Evolutionary conservation across 2,113 vertebrate genomes (phyloP).

Genomic region (Lophius piscatorius): DNA sequence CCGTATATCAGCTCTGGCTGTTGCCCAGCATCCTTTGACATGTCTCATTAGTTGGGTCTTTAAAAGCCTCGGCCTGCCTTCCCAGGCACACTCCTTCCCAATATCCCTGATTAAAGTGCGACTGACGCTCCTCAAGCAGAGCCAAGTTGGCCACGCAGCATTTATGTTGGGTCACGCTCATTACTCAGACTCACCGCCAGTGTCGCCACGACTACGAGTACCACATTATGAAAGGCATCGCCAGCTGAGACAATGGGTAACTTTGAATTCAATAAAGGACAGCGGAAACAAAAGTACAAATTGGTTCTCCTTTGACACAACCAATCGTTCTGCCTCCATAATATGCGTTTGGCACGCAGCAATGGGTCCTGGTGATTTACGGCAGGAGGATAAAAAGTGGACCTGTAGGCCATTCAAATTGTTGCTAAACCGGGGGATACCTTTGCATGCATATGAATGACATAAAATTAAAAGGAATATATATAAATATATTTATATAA

Average conservation of each 20-base stretch:
- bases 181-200: conserved; percentile 67
- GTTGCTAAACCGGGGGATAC: conserved; percentile 52
- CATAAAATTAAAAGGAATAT: conserved; percentile 42
- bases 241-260: conserved; percentile 53
- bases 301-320: conserved; percentile 59
- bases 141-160: conserved; percentile 71
- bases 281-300: conserved; percentile 53
- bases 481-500: too few species aligned
- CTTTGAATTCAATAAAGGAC: conserved; percentile 50
- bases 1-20: conserved; percentile 56
- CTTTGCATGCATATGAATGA: conserved; percentile 55
- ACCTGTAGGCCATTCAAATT: conserved; percentile 33
- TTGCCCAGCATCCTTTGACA: conserved; percentile 65
- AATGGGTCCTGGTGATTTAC: conserved; percentile 47
- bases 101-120: conserved; percentile 78
- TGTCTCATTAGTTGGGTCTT: conserved; percentile 75
- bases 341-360: conserved; percentile 38
- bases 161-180: conserved; percentile 73
- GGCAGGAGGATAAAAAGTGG: conserved; percentile 11
- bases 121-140: conserved; percentile 57
- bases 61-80: conserved; percentile 70
- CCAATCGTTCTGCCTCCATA: conserved; percentile 38
- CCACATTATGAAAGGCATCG: conserved; percentile 43
- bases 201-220: conserved; percentile 31
- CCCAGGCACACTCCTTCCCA: conserved; percentile 63